phyloP scores from a whole-genome alignment of 2,113 vertebrate genomes.

The Shinisaurus crocodilurus region DNA sequence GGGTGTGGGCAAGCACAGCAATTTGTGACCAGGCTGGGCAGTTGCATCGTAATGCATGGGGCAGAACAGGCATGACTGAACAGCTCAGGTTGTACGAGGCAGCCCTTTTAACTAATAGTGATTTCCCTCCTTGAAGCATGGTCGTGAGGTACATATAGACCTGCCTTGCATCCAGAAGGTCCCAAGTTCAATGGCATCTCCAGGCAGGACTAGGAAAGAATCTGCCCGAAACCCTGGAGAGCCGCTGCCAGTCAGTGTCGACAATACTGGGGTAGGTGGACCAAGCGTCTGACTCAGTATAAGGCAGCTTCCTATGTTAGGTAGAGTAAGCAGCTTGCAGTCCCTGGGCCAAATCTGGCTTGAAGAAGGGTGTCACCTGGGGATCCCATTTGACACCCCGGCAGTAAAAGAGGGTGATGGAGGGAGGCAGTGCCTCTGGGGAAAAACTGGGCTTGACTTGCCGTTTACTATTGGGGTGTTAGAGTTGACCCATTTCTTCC shows the following conservation, averaged over 20 bases:
- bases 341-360: background rate
- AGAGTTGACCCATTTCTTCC: background rate
- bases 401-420: background rate
- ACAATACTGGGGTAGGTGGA: too few relatives aligned
- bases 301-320: background rate
- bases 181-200: too few relatives aligned
- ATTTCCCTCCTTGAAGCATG: background rate
- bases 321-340: background rate
- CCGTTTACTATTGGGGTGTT: too few relatives aligned
- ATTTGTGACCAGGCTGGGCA: background rate
- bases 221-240: too few relatives aligned
- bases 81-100: background rate
- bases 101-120: too few relatives aligned
- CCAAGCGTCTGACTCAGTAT: too few relatives aligned
- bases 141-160: background rate
- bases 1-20: background rate
- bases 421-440: background rate
- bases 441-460: background rate
- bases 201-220: too few relatives aligned
- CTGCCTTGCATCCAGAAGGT: too few relatives aligned
- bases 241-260: too few relatives aligned
- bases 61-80: too few relatives aligned
- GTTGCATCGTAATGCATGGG: background rate
- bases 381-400: background rate
- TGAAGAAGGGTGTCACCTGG: background rate